A percentile compares a stretch with the other conserved stretches of the same genome.
phyloP scores from a whole-genome alignment of 2,797 vertebrate species.

The Schizothorax lantsangensis region DNA sequence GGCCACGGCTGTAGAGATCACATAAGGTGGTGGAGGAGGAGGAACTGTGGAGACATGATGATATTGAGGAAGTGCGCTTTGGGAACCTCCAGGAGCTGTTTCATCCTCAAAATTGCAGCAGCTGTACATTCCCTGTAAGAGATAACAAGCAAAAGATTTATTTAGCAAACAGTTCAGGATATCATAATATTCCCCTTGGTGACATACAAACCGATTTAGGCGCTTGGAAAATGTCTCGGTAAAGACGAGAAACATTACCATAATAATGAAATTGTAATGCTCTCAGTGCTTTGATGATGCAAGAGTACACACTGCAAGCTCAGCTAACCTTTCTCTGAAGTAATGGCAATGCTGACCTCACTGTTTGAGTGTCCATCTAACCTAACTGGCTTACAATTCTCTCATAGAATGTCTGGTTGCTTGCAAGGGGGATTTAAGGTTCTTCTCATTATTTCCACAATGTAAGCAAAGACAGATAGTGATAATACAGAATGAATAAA shows the following conservation, averaged over 20 bases:
- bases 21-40: constrained; percentile 73
- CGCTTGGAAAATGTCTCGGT: constrained; percentile 36
- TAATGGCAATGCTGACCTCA: constrained; percentile 30
- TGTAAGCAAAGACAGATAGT: constrained; percentile 21
- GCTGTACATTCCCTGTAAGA: constrained; percentile 91
- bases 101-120: constrained; percentile 91
- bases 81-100: constrained; percentile 71
- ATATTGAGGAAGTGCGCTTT: constrained; percentile 78
- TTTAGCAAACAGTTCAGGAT: constrained; percentile 32
- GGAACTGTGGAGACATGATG: constrained; percentile 77
- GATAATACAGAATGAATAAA: constrained; percentile 35
- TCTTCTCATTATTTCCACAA: constrained; percentile 26
- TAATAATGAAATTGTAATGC: constrained; percentile 43
- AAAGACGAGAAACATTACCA: constrained; percentile 49
- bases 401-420: constrained; percentile 15
- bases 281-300: constrained; percentile 44
- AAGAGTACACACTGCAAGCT: constrained; percentile 43
- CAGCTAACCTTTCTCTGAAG: constrained; percentile 37
- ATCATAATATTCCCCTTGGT: constrained; percentile 35
- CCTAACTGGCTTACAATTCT: constrained; percentile 13
- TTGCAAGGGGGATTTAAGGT: constrained; percentile 25
- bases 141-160: constrained; percentile 39
- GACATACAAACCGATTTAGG: constrained; percentile 36
- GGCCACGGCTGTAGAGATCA: constrained; percentile 76
- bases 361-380: constrained; percentile 32